Evolutionary conservation across 1,140 invertebrate species (phyloP).

Genomic region (Drosophila subobscura): DNA sequence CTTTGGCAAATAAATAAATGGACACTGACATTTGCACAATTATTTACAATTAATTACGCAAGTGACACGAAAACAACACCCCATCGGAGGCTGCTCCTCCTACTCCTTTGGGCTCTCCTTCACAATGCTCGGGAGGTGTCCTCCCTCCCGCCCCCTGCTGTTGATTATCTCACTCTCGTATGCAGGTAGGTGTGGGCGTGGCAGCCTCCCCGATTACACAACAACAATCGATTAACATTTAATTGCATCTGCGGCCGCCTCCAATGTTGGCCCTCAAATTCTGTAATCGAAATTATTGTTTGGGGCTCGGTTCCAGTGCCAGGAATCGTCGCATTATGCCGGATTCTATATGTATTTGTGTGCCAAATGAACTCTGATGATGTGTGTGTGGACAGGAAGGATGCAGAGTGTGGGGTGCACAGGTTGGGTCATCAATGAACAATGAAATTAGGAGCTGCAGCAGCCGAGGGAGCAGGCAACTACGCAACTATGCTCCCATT

Average conservation of each 20-base stretch:
- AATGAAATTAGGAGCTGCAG: slow-evolving; percentile 43
- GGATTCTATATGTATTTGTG: not conserved
- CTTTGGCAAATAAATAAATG: slow-evolving; percentile 69
- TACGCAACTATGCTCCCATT: no score
- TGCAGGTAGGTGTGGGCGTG: slow-evolving; percentile 42
- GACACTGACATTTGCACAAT: slow-evolving; percentile 69
- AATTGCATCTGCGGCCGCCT: slow-evolving; percentile 61
- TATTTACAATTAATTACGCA: slow-evolving; percentile 77
- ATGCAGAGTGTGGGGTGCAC: slow-evolving; percentile 6
- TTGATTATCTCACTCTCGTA: slow-evolving; percentile 40
- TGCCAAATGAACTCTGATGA: not conserved
- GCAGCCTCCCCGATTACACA: slow-evolving; percentile 33
- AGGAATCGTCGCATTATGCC: slow-evolving; percentile 25
- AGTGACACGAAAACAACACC: slow-evolving; percentile 38
- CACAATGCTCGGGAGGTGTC: slow-evolving; percentile 20
- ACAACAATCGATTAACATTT: slow-evolving; percentile 77
- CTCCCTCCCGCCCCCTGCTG: not conserved
- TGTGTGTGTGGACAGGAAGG: not conserved
- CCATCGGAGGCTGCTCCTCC: not conserved
- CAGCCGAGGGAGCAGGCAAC: not conserved
- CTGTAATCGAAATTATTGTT: slow-evolving; percentile 76
- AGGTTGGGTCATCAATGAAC: slow-evolving; percentile 29
- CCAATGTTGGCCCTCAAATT: slow-evolving; percentile 42
- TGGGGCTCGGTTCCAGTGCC: slow-evolving; percentile 22
- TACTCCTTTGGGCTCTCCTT: not conserved